Conservation (phyloP, 2,797 vertebrate genomes). For the Pogonophryne albipinna region DNA sequence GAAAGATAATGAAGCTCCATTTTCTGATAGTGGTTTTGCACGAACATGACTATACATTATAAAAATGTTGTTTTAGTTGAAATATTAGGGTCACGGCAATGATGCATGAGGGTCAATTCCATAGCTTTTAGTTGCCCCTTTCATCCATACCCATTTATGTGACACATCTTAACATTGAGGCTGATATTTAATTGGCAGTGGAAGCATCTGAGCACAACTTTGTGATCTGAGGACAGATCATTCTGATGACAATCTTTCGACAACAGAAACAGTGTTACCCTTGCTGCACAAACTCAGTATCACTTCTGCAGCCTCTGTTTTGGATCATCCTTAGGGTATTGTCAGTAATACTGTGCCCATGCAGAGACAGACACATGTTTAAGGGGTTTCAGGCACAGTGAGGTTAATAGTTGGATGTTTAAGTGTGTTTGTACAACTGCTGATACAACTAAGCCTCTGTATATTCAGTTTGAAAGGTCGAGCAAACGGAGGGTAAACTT, state of each 20-base stretch:
- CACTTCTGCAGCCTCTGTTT: not conserved
- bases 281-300: conserved; percentile 6
- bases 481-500: conserved; percentile 41
- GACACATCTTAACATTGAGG: conserved; percentile 10
- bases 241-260: conserved; percentile 19
- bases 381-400: not conserved
- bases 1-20: conserved; percentile 23
- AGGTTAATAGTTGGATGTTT: conserved; percentile 26
- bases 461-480: conserved; percentile 37
- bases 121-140: conserved; percentile 3
- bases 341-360: conserved; percentile 9
- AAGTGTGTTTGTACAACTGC: not conserved
- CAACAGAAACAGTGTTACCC: conserved; percentile 23
- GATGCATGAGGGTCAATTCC: conserved; percentile 10
- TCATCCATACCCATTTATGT: not conserved
- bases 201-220: conserved; percentile 13
- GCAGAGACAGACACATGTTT: not conserved
- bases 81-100: not conserved
- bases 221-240: conserved; percentile 7
- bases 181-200: conserved; percentile 22
- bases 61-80: too few relatives aligned
- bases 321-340: conserved; percentile 1
- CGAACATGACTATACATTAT: not conserved
- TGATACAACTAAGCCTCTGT: conserved; percentile 30
- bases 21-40: not conserved